Evolutionary conservation across 2,797 vertebrate genomes (phyloP).

Genomic region (Muscicapa comitata): DNA sequence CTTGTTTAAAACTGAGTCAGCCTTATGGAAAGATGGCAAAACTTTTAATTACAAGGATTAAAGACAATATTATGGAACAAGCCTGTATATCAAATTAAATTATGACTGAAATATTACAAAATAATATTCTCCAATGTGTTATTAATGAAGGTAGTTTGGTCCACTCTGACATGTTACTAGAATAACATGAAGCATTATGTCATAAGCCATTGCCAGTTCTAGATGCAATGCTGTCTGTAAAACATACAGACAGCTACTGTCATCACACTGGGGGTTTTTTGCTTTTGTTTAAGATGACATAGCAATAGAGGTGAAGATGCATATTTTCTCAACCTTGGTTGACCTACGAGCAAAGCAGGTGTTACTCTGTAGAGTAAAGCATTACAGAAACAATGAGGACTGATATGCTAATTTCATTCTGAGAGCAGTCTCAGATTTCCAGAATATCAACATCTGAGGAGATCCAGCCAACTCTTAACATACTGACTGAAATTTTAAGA

Average conservation of each 20-base stretch:
- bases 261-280: not conserved
- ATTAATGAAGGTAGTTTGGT: not conserved
- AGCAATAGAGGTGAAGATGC: not conserved
- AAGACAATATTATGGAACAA: not conserved
- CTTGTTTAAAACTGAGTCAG: not conserved
- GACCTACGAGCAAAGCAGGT: not conserved
- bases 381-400: not conserved
- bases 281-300: not conserved
- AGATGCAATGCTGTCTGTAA: not conserved
- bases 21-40: not conserved
- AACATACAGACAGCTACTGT: not conserved
- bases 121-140: not conserved
- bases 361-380: not conserved
- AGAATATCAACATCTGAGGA: not conserved
- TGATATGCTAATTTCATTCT: not conserved
- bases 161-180: not conserved
- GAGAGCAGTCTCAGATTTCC: not conserved
- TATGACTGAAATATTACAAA: not conserved
- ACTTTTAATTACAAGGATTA: not conserved
- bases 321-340: not conserved
- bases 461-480: not conserved
- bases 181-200: not conserved
- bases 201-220: not conserved
- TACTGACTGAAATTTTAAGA: not conserved
- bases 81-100: not conserved